phyloP scores from a whole-genome alignment of 2,797 vertebrate species.

The Craterocephalus amniculus region DNA sequence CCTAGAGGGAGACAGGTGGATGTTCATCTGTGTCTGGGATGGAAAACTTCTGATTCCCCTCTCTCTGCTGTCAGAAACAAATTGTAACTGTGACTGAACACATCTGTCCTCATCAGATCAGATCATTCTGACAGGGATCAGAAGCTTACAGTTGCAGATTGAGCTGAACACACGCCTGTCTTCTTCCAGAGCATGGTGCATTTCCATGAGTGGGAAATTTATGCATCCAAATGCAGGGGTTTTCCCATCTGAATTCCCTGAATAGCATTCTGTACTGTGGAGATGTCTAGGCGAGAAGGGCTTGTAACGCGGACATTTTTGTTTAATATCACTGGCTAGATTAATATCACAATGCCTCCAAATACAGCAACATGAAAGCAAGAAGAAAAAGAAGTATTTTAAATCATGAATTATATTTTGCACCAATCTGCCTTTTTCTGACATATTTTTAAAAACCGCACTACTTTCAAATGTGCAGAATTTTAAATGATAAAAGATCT shows the following conservation, averaged over 20 bases:
- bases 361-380: neutral
- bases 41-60: neutral
- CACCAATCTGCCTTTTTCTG: neutral
- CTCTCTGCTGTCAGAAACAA: neutral
- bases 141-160: neutral
- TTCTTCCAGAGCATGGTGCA: neutral
- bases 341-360: neutral
- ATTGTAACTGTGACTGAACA: neutral
- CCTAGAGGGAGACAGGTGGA: neutral
- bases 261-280: neutral
- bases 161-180: neutral
- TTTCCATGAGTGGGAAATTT: neutral
- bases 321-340: neutral
- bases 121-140: slow-evolving; percentile 1
- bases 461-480: neutral
- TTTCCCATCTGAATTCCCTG: neutral
- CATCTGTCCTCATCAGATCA: neutral
- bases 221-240: neutral
- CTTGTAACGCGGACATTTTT: neutral
- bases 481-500: no score
- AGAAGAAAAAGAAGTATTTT: neutral
- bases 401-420: neutral
- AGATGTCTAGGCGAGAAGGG: neutral
- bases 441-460: neutral
- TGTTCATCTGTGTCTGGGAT: neutral